These are phyloP conservation scores for Lumbricus terrestris DNA, from an alignment of 2,888 invertebrate genomes.

Conservation along the genomic window DNA sequence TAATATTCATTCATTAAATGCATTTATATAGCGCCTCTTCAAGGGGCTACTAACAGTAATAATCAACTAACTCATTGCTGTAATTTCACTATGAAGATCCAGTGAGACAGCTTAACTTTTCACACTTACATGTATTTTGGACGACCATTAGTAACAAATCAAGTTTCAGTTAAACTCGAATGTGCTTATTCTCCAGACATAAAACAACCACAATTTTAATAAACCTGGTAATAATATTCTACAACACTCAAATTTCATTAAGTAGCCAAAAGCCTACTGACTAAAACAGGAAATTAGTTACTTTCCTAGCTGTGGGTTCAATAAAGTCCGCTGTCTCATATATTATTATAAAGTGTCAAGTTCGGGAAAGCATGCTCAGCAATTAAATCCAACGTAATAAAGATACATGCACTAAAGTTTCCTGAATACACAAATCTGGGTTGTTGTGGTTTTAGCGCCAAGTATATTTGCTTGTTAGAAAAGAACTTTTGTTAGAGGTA, in stretches of 20 bases:
- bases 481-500: background rate
- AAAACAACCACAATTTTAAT: background rate
- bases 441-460: background rate
- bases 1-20: too few species aligned
- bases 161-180: too few species aligned
- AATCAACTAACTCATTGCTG: too few species aligned
- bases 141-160: too few species aligned
- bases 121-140: too few species aligned
- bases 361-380: too few species aligned
- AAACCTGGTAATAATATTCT: too few species aligned
- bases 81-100: too few species aligned
- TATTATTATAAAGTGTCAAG: background rate
- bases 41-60: too few species aligned
- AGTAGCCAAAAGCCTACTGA: background rate
- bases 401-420: background rate
- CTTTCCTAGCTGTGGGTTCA: background rate
- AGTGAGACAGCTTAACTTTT: too few species aligned
- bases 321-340: background rate
- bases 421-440: background rate
- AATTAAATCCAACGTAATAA: too few species aligned
- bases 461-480: background rate
- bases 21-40: too few species aligned
- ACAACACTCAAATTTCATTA: background rate
- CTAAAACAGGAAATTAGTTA: background rate
- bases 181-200: background rate